Base-by-base conservation (phyloP, 2,113 vertebrate genomes). In the Erpornis zantholeuca region DNA sequence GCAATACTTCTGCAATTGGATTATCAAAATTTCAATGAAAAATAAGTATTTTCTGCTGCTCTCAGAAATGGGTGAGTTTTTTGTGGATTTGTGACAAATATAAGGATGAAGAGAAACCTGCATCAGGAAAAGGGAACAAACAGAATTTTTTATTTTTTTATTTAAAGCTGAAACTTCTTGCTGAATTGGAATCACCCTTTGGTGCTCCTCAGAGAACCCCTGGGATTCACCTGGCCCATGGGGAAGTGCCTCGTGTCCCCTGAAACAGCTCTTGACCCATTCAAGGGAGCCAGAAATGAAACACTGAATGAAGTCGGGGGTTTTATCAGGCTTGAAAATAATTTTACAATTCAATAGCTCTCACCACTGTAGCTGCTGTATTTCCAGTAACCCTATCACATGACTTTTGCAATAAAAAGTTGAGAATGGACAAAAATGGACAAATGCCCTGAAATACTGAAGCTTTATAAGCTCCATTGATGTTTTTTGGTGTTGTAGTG, bases 381-480 rank as follows among this genome's bases (percentile, higher is more conserved):
- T 66, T 95, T 87, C 71, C 36, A 47, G 24, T 36, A 76, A 85
- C 7, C 4, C 33, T 76, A 80, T 70, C n/a, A 57, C 29, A 45
- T 17, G 29, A 44, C 12, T 16, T 31, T 57, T 60, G 23, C 18
- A 61, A 19, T 63, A 50, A 44, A 75, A 90, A 22, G 1, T 4
- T 56, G 38, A 33, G 19, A 54, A 36, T 3, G 1, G 3, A 25
- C 49, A 36, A 80, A 73, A 54, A 36, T 3, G 1, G 3, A 25
- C 49, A 36, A 80, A 73, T 13, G 40, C 40, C 11, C 33, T 28
- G 6, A 35, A 29, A 59, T 19, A 19, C 16, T 23, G 45, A 7
- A 86, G 17, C 11, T 53, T 78, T 87, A n/a, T 1, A 1, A 79
- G 27, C 16, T 66, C 16, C 27, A 10, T 13, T 0, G 0, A 24